Base-by-base conservation (phyloP, 2,888 invertebrate genomes). In the Aphodius sticticus region DNA sequence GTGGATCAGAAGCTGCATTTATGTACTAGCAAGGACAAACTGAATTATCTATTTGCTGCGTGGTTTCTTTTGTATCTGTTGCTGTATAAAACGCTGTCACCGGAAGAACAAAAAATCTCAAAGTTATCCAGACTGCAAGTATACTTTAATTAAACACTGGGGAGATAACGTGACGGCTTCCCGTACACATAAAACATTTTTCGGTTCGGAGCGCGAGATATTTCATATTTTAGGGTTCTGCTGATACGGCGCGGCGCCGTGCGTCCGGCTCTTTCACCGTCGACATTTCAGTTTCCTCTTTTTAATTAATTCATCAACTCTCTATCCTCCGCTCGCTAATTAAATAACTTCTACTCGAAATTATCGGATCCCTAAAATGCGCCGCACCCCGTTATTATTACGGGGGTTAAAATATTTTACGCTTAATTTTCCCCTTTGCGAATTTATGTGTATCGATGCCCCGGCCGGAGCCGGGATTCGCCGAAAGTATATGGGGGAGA, bases 181-280 rank as follows among this genome's bases (percentile, higher is more conserved):
- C 53, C 53, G 53, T 53, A 53, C 53, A 53, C 53, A 53, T 53
- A 53, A 53, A 53, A 53, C 53, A 53, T 53, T 53, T 53, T 53
- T 53, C 53, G 53, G 9, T 53, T 7, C 53, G 53, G 53, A 53
- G 53, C 53, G 12, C 53, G 53, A 53, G 53, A 53, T 53, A 53
- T 53, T 53, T 53, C 53, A 53, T 53, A 53, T 53, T 53, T 53
- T 53, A 53, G 53, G 53, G 53, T 7, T 53, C 12, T 53, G 53
- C 53, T 53, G 53, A 53, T 53, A 53, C 53, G 9, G 53, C 53
- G 53, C 53, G 53, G 53, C 7, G 7, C 53, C 12, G 9, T n/a
- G n/a, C n/a, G n/a, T n/a, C n/a, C n/a, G n/a, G n/a, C 9, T 53
- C 53, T 53, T 12, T 53, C 53, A 53, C 53, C 53, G 53, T 53